Evolutionary conservation across 2,113 vertebrate genomes (phyloP).

Genomic region (Chelonoidis abingdonii): DNA sequence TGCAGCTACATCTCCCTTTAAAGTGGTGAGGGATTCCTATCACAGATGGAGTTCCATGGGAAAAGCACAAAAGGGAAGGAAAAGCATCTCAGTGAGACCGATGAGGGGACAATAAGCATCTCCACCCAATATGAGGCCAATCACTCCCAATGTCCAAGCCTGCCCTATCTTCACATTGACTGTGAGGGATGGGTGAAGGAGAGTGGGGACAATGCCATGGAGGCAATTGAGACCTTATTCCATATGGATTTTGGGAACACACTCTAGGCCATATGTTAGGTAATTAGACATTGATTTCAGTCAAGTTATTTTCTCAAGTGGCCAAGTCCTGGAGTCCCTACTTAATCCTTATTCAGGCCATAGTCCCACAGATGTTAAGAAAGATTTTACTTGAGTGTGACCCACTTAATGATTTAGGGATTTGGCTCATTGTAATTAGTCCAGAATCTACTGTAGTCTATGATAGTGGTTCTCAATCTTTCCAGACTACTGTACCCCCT

Average conservation of each 20-base stretch:
- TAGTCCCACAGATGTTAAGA: neutral
- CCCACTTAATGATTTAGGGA: neutral
- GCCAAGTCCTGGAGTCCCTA: neutral
- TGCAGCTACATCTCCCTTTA: accelerated
- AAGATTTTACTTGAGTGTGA: neutral
- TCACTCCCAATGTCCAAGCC: neutral
- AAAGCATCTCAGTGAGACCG: neutral
- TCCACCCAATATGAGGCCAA: neutral
- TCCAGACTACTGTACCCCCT: no score
- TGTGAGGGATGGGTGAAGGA: neutral
- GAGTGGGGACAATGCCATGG: accelerated
- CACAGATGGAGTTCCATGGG: neutral
- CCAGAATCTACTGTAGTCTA: neutral
- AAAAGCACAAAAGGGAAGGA: neutral
- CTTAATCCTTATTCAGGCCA: neutral
- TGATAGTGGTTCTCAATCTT: no score
- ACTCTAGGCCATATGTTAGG: neutral
- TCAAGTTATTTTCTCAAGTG: neutral
- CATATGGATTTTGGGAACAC: neutral
- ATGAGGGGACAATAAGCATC: neutral
- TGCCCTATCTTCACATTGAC: neutral
- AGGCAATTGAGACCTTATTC: neutral
- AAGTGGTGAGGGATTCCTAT: neutral
- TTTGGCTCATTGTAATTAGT: neutral
- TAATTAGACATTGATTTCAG: neutral